These are phyloP conservation scores for Scolopax bukidnonensis DNA, from an alignment of 2,797 vertebrate species.

Conservation along the genomic window DNA sequence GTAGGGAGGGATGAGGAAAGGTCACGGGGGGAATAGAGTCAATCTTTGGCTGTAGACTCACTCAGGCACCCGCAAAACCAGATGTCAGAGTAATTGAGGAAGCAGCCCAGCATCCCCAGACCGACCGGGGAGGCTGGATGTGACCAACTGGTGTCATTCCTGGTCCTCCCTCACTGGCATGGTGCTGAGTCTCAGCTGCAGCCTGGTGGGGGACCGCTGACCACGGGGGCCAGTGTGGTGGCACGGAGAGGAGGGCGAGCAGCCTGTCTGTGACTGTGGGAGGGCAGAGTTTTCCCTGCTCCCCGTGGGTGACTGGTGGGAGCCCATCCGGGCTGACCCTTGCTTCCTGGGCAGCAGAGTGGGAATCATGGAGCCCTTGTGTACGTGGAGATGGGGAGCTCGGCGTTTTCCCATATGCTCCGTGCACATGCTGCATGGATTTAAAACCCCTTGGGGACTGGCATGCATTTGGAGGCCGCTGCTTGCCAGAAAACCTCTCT, in stretches of 20 bases:
- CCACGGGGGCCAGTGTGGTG: background rate
- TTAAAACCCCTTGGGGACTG: slow-evolving; percentile 56
- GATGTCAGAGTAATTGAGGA: background rate
- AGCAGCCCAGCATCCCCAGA: background rate
- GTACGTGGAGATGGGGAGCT: background rate
- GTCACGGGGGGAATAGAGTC: background rate
- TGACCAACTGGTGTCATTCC: background rate
- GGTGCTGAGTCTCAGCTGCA: background rate
- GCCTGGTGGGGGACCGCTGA: accelerated
- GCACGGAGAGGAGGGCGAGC: accelerated
- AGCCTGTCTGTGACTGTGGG: background rate
- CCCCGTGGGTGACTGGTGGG: background rate
- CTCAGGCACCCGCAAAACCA: background rate
- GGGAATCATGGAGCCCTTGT: background rate
- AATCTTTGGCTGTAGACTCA: background rate
- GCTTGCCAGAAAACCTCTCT: slow-evolving; percentile 53
- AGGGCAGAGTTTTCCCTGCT: background rate
- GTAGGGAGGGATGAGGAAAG: background rate
- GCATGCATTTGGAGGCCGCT: slow-evolving; percentile 27
- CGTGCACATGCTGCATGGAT: background rate
- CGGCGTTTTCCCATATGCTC: slow-evolving; percentile 6
- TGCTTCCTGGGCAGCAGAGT: background rate
- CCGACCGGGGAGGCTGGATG: background rate
- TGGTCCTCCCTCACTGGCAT: background rate
- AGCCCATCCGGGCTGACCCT: background rate